These are phyloP conservation scores for Halcyon badia DNA, from an alignment of 2,797 vertebrate species.

Conservation along the genomic window DNA sequence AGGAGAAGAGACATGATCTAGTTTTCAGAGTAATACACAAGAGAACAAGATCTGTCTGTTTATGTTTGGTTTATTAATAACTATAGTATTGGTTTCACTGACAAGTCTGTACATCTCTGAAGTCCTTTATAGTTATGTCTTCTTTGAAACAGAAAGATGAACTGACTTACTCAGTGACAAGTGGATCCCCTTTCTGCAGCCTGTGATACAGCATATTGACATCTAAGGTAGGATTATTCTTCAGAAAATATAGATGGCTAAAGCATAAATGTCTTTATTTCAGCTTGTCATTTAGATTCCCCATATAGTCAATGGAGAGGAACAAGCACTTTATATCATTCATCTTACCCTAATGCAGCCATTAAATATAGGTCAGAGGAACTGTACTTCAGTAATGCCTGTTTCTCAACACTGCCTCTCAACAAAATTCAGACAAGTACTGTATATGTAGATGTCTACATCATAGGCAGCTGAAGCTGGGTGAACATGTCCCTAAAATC, in stretches of 20 bases:
- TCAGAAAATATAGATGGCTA: not conserved
- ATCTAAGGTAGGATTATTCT: not conserved
- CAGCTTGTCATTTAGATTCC: constrained; percentile 16
- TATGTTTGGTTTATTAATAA: not conserved
- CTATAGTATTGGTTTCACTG: not conserved
- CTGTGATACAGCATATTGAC: rapidly evolving
- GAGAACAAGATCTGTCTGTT: not conserved
- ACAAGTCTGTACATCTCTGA: not conserved
- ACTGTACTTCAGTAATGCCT: not conserved
- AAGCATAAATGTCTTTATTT: not conserved
- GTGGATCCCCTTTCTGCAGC: not conserved
- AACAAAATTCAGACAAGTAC: not conserved
- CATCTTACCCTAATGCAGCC: not conserved
- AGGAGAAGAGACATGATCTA: not conserved
- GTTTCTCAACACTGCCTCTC: not conserved
- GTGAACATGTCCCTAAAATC: not conserved
- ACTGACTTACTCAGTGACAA: not conserved
- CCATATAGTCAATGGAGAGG: not conserved
- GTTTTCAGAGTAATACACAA: not conserved
- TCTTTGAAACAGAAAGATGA: not conserved
- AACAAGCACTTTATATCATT: not conserved
- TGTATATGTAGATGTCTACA: not conserved
- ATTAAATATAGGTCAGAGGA: constrained; percentile 39
- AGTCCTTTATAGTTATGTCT: not conserved
- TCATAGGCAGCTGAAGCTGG: not conserved